Conservation (phyloP, 2,113 vertebrate genomes). For the Crypturellus undulatus region DNA sequence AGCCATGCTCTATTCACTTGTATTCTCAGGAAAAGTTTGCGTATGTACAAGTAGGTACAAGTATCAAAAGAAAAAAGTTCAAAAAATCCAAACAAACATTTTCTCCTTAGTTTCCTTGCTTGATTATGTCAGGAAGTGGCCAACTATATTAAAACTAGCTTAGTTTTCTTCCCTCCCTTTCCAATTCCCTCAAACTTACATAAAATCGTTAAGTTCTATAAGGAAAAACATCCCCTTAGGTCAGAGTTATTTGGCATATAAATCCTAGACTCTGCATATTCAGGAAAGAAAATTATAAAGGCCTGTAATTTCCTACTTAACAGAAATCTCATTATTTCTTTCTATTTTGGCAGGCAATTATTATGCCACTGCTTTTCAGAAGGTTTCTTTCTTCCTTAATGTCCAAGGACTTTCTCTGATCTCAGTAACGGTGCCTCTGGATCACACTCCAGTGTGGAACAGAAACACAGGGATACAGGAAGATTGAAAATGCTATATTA, state of each 20-base stretch:
- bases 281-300: background rate
- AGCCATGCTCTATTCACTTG: background rate
- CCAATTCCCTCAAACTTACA: background rate
- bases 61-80: background rate
- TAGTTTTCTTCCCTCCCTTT: background rate
- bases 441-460: background rate
- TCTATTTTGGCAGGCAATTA: background rate
- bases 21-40: background rate
- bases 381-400: background rate
- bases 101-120: background rate
- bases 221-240: background rate
- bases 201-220: background rate
- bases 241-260: background rate
- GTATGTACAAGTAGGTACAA: background rate
- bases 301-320: background rate
- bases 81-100: background rate
- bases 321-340: background rate
- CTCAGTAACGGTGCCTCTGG: rapidly evolving
- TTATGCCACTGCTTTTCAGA: background rate
- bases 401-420: background rate
- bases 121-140: background rate
- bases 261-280: background rate
- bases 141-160: background rate
- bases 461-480: background rate
- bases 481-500: background rate